Percentiles rank a stretch among this genome's conserved stretches.
phyloP scores from a whole-genome alignment of 2,113 vertebrate species.

The Ardeotis arabs region DNA sequence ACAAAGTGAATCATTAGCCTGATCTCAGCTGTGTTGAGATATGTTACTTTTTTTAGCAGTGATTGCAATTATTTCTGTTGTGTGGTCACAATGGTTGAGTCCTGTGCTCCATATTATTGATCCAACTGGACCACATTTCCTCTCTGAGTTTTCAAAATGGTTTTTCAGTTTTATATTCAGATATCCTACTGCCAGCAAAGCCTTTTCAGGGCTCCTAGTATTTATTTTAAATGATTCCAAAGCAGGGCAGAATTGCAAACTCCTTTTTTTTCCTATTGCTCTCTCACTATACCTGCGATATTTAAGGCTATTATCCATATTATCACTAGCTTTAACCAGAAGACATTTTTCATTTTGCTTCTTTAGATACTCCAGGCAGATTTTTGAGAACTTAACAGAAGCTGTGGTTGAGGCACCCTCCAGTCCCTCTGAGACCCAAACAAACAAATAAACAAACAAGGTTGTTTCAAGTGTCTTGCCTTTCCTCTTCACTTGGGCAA shows the following conservation, averaged over 20 bases:
- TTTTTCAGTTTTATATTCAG: constrained; percentile 30
- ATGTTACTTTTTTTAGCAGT: constrained; percentile 55
- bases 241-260: neutral
- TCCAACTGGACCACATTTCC: constrained; percentile 52
- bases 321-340: neutral
- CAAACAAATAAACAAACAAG: neutral
- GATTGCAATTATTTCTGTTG: constrained; percentile 63
- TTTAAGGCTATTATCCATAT: neutral
- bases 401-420: neutral
- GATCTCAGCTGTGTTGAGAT: constrained; percentile 57
- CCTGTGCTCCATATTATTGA: constrained; percentile 62
- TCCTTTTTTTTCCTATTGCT: neutral
- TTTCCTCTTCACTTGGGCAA: neutral
- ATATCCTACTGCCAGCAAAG: constrained; percentile 22
- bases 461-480: neutral
- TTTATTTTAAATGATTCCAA: constrained; percentile 45
- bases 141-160: constrained; percentile 37
- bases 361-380: neutral
- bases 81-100: constrained; percentile 52
- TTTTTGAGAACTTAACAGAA: neutral
- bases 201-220: constrained; percentile 16
- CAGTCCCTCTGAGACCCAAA: neutral
- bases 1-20: constrained; percentile 52
- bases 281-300: neutral
- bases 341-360: neutral